Evolutionary conservation across 2,797 vertebrate species (phyloP), one percentile per base, ranked within the genome.

Genomic region (Enteromius trimaculatus): DNA sequence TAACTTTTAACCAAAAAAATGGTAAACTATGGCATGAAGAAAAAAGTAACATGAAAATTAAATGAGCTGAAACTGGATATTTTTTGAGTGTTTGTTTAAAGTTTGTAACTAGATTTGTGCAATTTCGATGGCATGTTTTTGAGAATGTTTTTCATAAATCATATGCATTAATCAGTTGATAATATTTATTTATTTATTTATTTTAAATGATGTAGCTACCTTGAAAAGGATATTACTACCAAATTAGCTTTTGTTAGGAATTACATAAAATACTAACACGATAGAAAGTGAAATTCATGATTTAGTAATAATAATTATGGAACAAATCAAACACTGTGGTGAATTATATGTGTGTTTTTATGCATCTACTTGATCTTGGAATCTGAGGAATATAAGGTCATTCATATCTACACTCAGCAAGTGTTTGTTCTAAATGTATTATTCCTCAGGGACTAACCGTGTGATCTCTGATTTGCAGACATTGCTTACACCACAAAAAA

Each of bases 361-460:
- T 92, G 88, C 87, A 89, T 92, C 85, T 89, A 84, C 86, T 91
- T 88, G 81, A 75, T 83, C 37, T 34, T 77, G 86, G 87, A 92
- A 94, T 90, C 89, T 80, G 21, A 44, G 81, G 90, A 92, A 94
- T 90, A 84, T 85, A 34, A 90, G 88, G 90, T 72, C 90, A 90
- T 65, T 89, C 89, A 90, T 91, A 88, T 86, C 79, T 51, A 17
- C 81, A 86, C 87, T 92, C 88, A 92, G 90, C 89, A 77, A 88
- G 29, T 83, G 64, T 74, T 71, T 62, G 76, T 51, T 39, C 49
- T 60, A 53, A 21, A 53, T 39, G 5, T 21, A 44, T 53, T 19
- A 53, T 76, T 29, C 17, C 60, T 26, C 23, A 58, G 49, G 37
- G 74, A 69, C 23, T 69, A 47, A 37, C 16, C 17, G 34, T 55